Conservation (phyloP, 2,888 invertebrate genomes). For the Tupiocoris notatus region DNA sequence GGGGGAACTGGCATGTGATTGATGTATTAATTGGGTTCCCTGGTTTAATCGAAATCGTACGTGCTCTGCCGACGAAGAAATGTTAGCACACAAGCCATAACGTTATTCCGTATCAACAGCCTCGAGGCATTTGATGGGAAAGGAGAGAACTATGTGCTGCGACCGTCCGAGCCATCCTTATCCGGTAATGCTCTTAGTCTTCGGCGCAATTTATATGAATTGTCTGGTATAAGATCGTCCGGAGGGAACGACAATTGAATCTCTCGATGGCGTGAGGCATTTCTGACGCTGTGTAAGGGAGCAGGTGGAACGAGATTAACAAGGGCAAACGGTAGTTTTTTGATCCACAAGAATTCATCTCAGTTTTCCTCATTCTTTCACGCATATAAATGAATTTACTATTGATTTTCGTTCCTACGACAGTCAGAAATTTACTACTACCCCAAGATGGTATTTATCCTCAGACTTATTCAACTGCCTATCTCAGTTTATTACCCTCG, state of each 20-base stretch:
- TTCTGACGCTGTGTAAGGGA: too few species aligned
- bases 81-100: not conserved
- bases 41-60: constrained; percentile 25
- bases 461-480: too few species aligned
- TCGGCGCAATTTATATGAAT: not conserved
- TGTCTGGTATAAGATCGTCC: not conserved
- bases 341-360: too few species aligned
- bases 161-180: not conserved
- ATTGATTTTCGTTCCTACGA: too few species aligned
- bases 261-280: too few species aligned
- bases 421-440: too few species aligned
- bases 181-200: not conserved
- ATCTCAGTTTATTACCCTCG: too few species aligned
- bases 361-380: too few species aligned
- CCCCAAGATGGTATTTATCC: too few species aligned
- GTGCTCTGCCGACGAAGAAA: constrained; percentile 7
- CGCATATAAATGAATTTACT: too few species aligned
- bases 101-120: not conserved
- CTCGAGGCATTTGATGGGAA: not conserved
- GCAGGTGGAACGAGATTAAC: too few species aligned
- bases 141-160: not conserved
- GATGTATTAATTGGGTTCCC: constrained; percentile 29
- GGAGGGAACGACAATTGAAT: not conserved
- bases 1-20: constrained; percentile 5
- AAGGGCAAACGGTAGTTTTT: too few species aligned